These are phyloP conservation scores for Diarsia brunnea DNA, from an alignment of 2,888 invertebrate species.

Conservation along the genomic window DNA sequence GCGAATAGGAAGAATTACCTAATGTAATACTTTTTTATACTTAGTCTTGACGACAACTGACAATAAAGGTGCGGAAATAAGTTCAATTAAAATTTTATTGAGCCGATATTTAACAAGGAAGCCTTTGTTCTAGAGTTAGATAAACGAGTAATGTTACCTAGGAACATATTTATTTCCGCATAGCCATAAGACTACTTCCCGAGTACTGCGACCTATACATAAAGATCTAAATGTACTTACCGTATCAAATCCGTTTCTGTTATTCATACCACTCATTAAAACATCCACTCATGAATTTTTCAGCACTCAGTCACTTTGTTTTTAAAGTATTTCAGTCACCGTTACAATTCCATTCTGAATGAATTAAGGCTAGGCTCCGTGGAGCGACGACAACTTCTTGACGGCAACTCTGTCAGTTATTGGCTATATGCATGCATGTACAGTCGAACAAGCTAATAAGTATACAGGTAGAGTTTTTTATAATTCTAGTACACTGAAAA, in stretches of 20 bases:
- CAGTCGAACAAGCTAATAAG: too few species aligned
- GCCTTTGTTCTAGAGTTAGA: constrained; percentile 21
- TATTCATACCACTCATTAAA: neutral
- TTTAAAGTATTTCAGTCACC: neutral
- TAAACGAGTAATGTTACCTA: constrained; percentile 26
- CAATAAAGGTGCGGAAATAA: constrained; percentile 26
- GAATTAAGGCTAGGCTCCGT: neutral
- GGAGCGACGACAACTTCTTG: neutral
- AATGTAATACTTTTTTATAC: neutral
- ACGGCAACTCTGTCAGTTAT: neutral
- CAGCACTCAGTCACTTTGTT: constrained; percentile 2
- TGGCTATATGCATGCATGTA: too few species aligned
- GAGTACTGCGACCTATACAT: neutral
- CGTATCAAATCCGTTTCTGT: neutral
- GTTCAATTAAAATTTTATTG: constrained; percentile 20
- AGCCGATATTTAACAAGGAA: constrained; percentile 22
- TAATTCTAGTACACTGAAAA: too few species aligned
- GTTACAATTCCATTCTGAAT: neutral
- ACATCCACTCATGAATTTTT: constrained; percentile 15
- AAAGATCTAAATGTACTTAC: constrained; percentile 6
- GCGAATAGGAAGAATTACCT: neutral
- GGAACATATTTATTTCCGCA: constrained; percentile 23
- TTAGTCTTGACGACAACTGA: neutral
- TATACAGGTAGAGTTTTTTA: too few species aligned
- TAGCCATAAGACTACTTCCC: constrained; percentile 3